These are phyloP conservation scores for Gallinago undulata DNA, from an alignment of 2,113 vertebrate species.

Conservation along the genomic window DNA sequence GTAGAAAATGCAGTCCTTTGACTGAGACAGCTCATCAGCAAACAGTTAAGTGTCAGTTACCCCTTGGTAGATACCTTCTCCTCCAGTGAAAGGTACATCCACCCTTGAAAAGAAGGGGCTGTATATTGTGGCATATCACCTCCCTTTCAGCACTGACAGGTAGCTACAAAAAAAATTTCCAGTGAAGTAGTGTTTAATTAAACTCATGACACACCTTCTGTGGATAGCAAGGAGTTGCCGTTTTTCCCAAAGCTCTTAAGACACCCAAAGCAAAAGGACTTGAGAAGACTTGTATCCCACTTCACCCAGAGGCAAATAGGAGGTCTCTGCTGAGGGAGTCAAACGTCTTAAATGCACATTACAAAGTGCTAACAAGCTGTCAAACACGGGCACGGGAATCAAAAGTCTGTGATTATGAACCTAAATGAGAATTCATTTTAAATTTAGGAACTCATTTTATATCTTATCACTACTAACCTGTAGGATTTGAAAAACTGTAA, in stretches of 20 bases:
- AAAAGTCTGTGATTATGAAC: background rate
- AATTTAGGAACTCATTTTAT: background rate
- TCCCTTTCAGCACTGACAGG: background rate
- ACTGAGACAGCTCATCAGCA: background rate
- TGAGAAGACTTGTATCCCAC: slow-evolving; percentile 7
- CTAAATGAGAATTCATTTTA: background rate
- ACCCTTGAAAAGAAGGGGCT: background rate
- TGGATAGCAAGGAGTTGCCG: background rate
- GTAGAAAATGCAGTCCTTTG: background rate
- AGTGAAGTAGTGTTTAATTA: background rate
- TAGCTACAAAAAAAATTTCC: background rate
- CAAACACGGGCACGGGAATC: background rate
- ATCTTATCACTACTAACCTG: background rate
- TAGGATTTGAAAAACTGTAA: background rate
- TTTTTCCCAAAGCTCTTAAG: background rate
- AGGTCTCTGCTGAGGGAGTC: background rate
- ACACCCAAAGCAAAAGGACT: background rate
- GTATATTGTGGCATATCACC: background rate
- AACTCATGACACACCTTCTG: background rate
- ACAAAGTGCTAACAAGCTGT: background rate
- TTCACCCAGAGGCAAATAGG: background rate
- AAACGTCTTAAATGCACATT: background rate
- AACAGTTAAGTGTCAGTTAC: background rate
- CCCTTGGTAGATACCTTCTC: background rate
- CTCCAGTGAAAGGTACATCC: too few species aligned